Base-by-base conservation (phyloP, 2,888 invertebrate species). In the Tupiocoris notatus region DNA sequence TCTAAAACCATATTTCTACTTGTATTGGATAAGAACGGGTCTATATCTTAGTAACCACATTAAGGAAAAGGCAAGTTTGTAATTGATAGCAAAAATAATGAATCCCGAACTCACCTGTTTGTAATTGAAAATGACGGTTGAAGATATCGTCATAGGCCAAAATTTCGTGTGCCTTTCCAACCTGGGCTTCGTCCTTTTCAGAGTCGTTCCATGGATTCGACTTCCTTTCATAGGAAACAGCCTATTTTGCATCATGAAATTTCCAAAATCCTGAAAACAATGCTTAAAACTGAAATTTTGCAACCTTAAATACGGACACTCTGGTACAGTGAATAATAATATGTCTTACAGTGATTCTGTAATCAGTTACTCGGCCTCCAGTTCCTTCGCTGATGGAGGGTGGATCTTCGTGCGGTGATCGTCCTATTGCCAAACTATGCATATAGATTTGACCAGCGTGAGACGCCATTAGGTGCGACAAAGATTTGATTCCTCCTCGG, bases 401-500 rank as follows among this genome's bases (percentile, higher is more conserved):
- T 0, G 96, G 95, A 84, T 98, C 98, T 83, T 98, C 97, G 73
- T 96, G 88, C 1, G 95, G 91, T 59, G 94, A 92, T 56, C 96
- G 81, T 39, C 91, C 88, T 0, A 94, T 94, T 23, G 92, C 92
- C 59, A 98, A 86, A 0, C 95, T 93, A 80, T 98, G 97, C 79
- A 98, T 93, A 86, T 95, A 98, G 81, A 98, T 92, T 86, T 97
- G 97, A 0, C 96, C 96, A 0, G 96, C 96, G 81, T 98, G 96
- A 9, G 96, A 93, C 0, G 96, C 94, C 68, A 98, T 83, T 82
- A 98, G 89, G 85, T 98, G 98, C 0, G 96, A 96, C 23, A 95
- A 93, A 0, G 94, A 91, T 83, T 96, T 92, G 0, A 93, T 92
- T 9, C 80, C 80, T 39, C 77, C 79, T 3, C 81, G 77, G 18